Conservation (phyloP, 1,140 invertebrate species). For the Papilio helenus region DNA sequence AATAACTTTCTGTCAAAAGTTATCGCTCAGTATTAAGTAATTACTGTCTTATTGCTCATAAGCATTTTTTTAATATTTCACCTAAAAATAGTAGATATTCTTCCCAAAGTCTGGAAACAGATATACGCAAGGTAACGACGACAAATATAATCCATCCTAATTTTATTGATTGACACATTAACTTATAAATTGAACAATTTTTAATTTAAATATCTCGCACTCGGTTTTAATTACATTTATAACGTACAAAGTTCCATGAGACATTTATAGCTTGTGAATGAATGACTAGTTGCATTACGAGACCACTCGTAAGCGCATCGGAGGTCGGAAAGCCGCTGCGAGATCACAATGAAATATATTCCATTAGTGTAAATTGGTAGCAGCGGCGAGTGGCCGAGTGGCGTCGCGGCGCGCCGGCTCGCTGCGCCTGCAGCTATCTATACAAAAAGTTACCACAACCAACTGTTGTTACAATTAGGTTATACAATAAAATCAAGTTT, state of each 20-base stretch:
- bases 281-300: conserved; percentile 45
- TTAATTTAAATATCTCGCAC: too few relatives aligned
- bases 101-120: too few relatives aligned
- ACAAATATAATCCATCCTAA: too few relatives aligned
- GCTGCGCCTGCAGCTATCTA: conserved; percentile 30
- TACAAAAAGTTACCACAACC: conserved; percentile 25
- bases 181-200: too few relatives aligned
- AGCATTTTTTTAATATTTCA: too few relatives aligned
- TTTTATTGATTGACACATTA: too few relatives aligned
- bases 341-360: conserved; percentile 76
- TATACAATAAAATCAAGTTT: conserved; percentile 37
- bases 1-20: background rate
- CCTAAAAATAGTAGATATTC: too few relatives aligned
- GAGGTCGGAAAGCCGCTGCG: conserved; percentile 53
- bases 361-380: conserved; percentile 77
- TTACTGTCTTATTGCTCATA: too few relatives aligned
- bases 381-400: conserved; percentile 58
- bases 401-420: conserved; percentile 41
- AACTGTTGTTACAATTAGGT: conserved; percentile 30
- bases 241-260: background rate
- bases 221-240: background rate
- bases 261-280: background rate
- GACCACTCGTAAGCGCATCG: conserved; percentile 49
- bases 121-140: too few relatives aligned
- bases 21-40: too few relatives aligned